A percentile compares a stretch with the other conserved stretches of the same genome.
phyloP scores from a whole-genome alignment of 2,113 vertebrate species.

The Sinocyclocheilus anshuiensis region DNA sequence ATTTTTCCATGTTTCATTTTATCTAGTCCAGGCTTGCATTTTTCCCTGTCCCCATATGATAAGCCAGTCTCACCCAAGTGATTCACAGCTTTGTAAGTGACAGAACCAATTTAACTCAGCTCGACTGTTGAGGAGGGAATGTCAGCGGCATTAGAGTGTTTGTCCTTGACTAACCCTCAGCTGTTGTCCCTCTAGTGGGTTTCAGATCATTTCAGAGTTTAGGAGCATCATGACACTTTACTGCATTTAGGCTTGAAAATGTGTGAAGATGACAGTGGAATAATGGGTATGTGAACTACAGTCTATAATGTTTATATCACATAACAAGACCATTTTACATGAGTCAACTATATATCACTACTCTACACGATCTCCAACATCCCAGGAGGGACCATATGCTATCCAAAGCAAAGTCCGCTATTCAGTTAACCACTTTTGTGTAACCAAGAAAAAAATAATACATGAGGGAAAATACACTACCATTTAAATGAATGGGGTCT shows the following conservation, averaged over 20 bases:
- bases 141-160: conserved; percentile 6
- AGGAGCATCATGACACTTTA: conserved; percentile 13
- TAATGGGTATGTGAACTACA: not conserved
- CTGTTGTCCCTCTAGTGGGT: conserved; percentile 16
- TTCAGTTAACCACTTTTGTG: not conserved
- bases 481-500: not conserved
- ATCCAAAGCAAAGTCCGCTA: not conserved
- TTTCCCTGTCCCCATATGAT: conserved; percentile 3
- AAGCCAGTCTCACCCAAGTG: conserved; percentile 21
- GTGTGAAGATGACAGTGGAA: not conserved
- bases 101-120: conserved; percentile 40
- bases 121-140: not conserved
- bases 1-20: not conserved
- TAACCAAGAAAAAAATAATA: not conserved
- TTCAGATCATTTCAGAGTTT: conserved; percentile 40
- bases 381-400: not conserved
- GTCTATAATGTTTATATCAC: not conserved
- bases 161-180: conserved; percentile 34
- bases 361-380: not conserved
- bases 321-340: not conserved
- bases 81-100: conserved; percentile 37
- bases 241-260: not conserved
- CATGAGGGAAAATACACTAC: not conserved
- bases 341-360: not conserved
- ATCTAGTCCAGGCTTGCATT: not conserved